Percentiles rank a stretch among this genome's conserved stretches.
Conservation (phyloP, 2,113 vertebrate species). For the Mirounga angustirostris region DNA sequence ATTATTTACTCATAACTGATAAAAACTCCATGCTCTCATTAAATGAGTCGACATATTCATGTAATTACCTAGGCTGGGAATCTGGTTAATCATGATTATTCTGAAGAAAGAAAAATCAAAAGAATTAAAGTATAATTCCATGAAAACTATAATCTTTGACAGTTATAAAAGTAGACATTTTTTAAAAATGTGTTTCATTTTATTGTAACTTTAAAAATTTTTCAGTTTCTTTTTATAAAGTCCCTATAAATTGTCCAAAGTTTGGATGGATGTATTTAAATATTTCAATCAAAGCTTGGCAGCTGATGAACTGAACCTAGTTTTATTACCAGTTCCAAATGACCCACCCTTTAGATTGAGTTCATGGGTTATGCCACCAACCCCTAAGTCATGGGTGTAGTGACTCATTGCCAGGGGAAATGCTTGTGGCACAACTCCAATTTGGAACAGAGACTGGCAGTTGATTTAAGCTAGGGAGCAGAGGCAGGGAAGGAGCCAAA, state of each 20-base stretch:
- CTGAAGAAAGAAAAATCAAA: slow-evolving; percentile 65
- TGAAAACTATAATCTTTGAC: slow-evolving; percentile 63
- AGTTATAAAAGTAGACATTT: slow-evolving; percentile 65
- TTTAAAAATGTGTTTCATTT: slow-evolving; percentile 65
- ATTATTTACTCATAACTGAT: slow-evolving; percentile 72
- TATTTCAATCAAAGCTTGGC: slow-evolving; percentile 39
- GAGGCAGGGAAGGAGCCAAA: background rate
- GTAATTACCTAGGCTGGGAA: slow-evolving; percentile 40
- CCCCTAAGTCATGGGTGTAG: background rate
- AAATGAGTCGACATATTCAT: slow-evolving; percentile 62
- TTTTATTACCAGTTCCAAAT: slow-evolving; percentile 49
- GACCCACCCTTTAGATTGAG: background rate
- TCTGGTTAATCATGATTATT: slow-evolving; percentile 61
- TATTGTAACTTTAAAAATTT: slow-evolving; percentile 41
- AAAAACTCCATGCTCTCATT: slow-evolving; percentile 56
- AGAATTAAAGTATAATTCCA: slow-evolving; percentile 53
- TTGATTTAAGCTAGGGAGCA: background rate
- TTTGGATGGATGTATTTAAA: slow-evolving; percentile 63
- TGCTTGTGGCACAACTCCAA: background rate
- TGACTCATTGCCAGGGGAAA: slow-evolving; percentile 17
- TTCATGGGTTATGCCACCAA: slow-evolving; percentile 45
- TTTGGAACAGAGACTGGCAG: slow-evolving; percentile 41
- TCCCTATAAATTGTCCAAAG: slow-evolving; percentile 37
- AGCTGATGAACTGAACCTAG: slow-evolving; percentile 4
- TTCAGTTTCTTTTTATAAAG: slow-evolving; percentile 63